Evolutionary conservation across 2,888 invertebrate species (phyloP), one percentile per base, ranked within the genome.

Genomic region (Hirtodrosophila alboralis): DNA sequence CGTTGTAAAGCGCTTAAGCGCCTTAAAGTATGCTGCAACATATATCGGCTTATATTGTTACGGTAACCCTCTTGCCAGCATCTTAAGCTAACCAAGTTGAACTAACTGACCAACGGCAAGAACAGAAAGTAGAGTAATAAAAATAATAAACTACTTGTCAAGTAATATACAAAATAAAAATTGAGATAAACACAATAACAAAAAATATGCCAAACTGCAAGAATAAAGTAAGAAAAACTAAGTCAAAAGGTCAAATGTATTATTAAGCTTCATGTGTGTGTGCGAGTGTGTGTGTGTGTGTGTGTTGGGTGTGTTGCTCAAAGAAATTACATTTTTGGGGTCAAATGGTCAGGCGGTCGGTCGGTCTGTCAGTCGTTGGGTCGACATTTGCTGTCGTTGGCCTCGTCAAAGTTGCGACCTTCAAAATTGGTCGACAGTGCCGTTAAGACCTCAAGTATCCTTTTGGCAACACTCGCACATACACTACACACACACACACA

Each of bases 161-260:
- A 74, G 40, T 51, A 52, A 56, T 52, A 57, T 37, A 52, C 41
- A 36, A 23, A 21, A 16, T n/a, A 36, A 49, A 48, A 10, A 38
- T 33, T 21, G 9, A n/a, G 1, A 30, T 18, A 8, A 23, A 44
- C 10, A 36, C 21, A 40, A 37, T n/a, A n/a, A n/a, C n/a, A 40
- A 41, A 21, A 26, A 30, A 47, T 28, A 30, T 8, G 40, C 26
- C 33, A 31, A 59, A 48, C 18, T 37, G 38, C 23, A 43, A n/a
- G 51, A 58, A 47, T 38, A 64, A 43, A 56, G 56, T 58, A 31
- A 37, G 38, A 59, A 60, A 61, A 78, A 84, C 61, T 69, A 73
- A 84, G 84, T 76, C 78, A 84, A 78, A 78, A 78, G 78, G 78
- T 78, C 84, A 84, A 84, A 72, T 70, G 65, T 78, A 76, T 75